Evolutionary conservation across 2,113 vertebrate species (phyloP).

Genomic region (Delphinus delphis): DNA sequence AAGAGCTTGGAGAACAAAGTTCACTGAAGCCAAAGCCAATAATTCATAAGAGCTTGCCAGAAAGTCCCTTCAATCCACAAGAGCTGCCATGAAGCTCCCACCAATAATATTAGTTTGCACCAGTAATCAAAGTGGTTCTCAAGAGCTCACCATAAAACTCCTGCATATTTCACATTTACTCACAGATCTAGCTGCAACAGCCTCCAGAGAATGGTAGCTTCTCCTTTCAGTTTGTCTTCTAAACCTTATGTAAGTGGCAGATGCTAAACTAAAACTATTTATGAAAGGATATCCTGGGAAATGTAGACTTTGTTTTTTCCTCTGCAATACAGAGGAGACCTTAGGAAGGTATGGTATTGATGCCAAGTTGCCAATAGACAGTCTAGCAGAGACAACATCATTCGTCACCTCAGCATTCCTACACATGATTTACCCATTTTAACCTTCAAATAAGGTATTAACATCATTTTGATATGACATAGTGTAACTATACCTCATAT

Average conservation of each 20-base stretch:
- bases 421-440: not conserved
- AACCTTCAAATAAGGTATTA: not conserved
- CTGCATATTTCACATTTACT: not conserved
- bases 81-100: not conserved
- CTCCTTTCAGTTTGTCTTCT: not conserved
- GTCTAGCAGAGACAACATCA: not conserved
- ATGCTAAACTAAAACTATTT: not conserved
- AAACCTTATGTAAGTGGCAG: not conserved
- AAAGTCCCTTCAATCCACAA: not conserved
- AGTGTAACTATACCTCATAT: not conserved
- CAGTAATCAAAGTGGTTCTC: not conserved
- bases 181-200: not conserved
- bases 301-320: not conserved
- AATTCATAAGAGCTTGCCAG: not conserved
- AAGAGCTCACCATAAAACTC: not conserved
- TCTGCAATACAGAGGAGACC: not conserved
- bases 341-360: not conserved
- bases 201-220: not conserved
- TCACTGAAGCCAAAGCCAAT: not conserved
- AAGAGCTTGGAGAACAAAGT: not conserved
- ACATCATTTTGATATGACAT: not conserved
- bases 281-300: not conserved
- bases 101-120: not conserved
- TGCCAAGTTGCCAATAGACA: not conserved
- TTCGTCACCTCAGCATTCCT: not conserved